Base-by-base conservation (phyloP, 2,797 vertebrate genomes). In the Esox masquinongy region DNA sequence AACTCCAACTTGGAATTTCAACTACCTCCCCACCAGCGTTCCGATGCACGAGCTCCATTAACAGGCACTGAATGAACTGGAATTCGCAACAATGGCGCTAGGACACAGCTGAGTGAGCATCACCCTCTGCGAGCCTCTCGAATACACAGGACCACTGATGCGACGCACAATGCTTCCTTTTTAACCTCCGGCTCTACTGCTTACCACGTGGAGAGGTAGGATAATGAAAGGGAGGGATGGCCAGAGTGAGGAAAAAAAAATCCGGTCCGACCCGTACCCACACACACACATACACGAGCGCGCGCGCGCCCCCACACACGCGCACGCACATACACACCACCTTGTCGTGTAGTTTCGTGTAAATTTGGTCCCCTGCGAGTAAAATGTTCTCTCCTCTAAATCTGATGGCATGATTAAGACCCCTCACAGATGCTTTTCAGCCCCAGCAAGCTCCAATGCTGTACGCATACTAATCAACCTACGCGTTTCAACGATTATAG, bases 51-150 rank as follows among this genome's bases (percentile, higher is more conserved):
- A 84, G 80, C 88, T 82, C 80, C 73, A 87, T 84, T 85, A 90
- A 90, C 86, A 89, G 81, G 82, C 64, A 68, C 82, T 79, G 85
- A 89, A 90, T 84, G 85, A 88, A 82, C 85, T 85, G 90, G 92
- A 92, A 92, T 93, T 89, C 88, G 88, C 88, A 92, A 94, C 92
- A 94, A 94, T 93, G 92, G 91, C 89, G 86, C 86, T 81, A 84
- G 84, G 89, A 82, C 91, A 90, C 91, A 92, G 92, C 91, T 93
- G 92, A 92, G 90, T 92, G 92, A 89, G 85, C 92, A 91, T 92
- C 90, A 89, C 88, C 90, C 90, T 90, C 86, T 84, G 76, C 79
- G 84, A 87, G 90, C 88, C 89, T 90, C 64, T 51, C 47, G 16
- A 89, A 91, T 74, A 80, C 77, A 77, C 86, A 86, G 88, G 86